phyloP scores from a whole-genome alignment of 2,797 vertebrate genomes.

The Argya squamiceps region DNA sequence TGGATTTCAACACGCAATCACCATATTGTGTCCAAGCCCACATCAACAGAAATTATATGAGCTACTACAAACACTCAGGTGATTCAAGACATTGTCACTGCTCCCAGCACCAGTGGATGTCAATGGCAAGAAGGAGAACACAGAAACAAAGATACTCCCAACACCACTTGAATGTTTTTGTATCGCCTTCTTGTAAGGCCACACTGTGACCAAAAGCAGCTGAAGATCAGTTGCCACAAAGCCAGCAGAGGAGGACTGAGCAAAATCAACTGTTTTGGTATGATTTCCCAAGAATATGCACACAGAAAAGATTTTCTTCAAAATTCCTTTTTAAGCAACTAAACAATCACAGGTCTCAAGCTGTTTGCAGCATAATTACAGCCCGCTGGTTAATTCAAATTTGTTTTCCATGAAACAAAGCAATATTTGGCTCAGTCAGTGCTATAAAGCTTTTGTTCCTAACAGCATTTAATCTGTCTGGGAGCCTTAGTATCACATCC shows the following conservation, averaged over 20 bases:
- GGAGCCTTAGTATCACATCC: slow-evolving; percentile 25
- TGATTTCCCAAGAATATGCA: neutral
- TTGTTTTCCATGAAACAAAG: slow-evolving; percentile 57
- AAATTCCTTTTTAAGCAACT: slow-evolving; percentile 8
- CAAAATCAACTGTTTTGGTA: fast-evolving
- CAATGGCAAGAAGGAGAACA: neutral
- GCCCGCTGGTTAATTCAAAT: slow-evolving; percentile 43
- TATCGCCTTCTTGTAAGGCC: neutral
- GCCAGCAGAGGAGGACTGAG: neutral
- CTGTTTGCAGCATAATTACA: slow-evolving; percentile 54
- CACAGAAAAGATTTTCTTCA: neutral
- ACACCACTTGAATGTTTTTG: neutral
- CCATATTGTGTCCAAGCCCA: neutral
- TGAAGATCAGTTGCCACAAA: neutral
- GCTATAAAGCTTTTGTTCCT: slow-evolving; percentile 50
- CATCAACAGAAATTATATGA: neutral
- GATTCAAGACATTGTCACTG: fast-evolving
- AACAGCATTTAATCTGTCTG: slow-evolving; percentile 10
- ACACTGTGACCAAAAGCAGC: neutral
- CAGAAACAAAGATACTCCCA: neutral
- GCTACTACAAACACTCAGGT: neutral
- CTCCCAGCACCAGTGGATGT: neutral
- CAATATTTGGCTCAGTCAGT: slow-evolving; percentile 39
- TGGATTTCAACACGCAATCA: neutral
- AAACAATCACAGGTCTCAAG: slow-evolving; percentile 19